phyloP scores from a whole-genome alignment of 2,888 invertebrate species.

The Physocephala rufipes region DNA sequence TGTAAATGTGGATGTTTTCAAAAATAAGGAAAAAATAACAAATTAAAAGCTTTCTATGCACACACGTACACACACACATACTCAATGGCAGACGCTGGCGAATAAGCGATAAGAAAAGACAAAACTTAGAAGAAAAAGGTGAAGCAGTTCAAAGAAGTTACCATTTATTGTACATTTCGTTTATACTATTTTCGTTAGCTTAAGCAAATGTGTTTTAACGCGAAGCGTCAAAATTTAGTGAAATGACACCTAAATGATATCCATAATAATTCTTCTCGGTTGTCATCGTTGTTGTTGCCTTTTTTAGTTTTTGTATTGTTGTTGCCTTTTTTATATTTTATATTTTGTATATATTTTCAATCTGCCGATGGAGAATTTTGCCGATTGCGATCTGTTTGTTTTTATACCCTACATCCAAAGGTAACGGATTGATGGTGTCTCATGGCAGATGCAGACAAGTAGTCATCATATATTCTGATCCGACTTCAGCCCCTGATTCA shows the following conservation, averaged over 20 bases:
- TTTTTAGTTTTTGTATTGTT: neutral
- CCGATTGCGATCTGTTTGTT: too few relatives aligned
- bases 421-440: too few relatives aligned
- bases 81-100: too few relatives aligned
- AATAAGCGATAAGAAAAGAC: slow-evolving; percentile 1
- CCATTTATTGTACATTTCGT: neutral
- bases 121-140: neutral
- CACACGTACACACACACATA: too few relatives aligned
- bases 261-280: neutral
- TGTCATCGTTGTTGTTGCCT: slow-evolving; percentile 2
- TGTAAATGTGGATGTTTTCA: too few relatives aligned
- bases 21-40: neutral
- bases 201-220: slow-evolving; percentile 26
- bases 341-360: too few relatives aligned
- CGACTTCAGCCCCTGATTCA: too few relatives aligned
- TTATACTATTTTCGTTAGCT: slow-evolving; percentile 18
- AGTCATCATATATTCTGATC: too few relatives aligned
- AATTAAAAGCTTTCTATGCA: slow-evolving; percentile 17
- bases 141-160: neutral
- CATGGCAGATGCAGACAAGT: too few relatives aligned
- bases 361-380: neutral
- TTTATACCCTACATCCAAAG: too few relatives aligned
- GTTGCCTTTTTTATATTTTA: neutral
- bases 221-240: too few relatives aligned
- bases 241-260: slow-evolving; percentile 31